Base-by-base conservation (phyloP, 2,113 vertebrate species). In the Benitochromis conjunctus region DNA sequence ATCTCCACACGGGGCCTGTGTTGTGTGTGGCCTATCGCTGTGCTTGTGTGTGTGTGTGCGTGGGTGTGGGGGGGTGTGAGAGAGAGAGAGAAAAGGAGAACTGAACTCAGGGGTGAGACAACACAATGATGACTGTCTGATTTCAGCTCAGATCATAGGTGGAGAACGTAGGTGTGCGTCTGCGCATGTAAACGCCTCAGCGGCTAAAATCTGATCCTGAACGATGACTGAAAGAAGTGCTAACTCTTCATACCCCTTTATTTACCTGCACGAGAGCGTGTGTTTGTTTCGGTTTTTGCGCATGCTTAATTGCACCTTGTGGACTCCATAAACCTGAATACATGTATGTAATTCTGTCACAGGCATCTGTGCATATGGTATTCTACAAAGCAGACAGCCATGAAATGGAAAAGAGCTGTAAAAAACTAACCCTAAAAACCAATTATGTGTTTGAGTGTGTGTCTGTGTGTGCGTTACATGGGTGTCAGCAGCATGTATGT, bases 1-100 rank as follows among this genome's bases (percentile, higher is more conserved):
- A 95, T 95, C 94, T 94, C 93, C 83, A 89, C 92, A 91, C 51
- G 18, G 82, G 88, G 88, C 87, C 56, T 86, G 79, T 80, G 85
- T 86, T 91, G 87, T 89, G 91, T 91, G 85, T 83, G 36, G 64
- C 89, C 82, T 87, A 46, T 60, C n/a, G 3, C n/a, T 66, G 16
- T 83, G 62, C 78, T 80, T 88, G 83, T 84, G 79, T 82, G 64
- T 76, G 86, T 38, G 29, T 82, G 80, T 80, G 79, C 80, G 69
- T 76, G 82, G 82, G 51, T 69, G 83, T 16, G 51, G 6, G 51
- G 3, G 10, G 76, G 8, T 41, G 41, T 26, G 66, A 71, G 14
- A 5, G 24, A 74, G 3, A 3, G 9, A 19, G 41, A 19, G 41
- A 74, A 46, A 48, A 58, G 79, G 79, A 86, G 56, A 26, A 79